Base-by-base conservation (phyloP, 2,888 invertebrate genomes). In the Boloria selene region DNA sequence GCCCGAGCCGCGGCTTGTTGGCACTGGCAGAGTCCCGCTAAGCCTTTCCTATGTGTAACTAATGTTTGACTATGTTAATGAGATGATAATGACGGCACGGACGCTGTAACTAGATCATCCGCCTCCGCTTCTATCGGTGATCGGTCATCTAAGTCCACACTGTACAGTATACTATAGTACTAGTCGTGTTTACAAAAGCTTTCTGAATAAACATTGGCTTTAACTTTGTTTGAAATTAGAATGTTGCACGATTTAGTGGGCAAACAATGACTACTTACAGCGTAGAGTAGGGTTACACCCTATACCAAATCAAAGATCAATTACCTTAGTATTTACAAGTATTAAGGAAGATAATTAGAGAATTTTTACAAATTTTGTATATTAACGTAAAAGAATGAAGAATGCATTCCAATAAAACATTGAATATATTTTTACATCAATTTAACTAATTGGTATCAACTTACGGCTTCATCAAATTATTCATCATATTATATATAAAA, bases 21-120 rank as follows among this genome's bases (percentile, higher is more conserved):
- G 86, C 79, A 81, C 51, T 45, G 45, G 31, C 81, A 85, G 80
- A 86, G 81, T 78, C 82, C 80, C 84, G 81, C 84, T 88, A 84
- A 89, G 86, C 88, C 87, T 83, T 83, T 83, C 82, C 86, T 80
- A 85, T 83, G 84, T 84, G 84, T 86, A 86, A 88, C 86, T 86
- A 87, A 87, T 89, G 88, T 90, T 91, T 88, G 88, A 71, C 61
- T 90, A 92, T 91, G 91, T 74, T 91, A 90, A 92, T 90, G 83
- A 88, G 79, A 90, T 92, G 91, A 81, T 90, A 91, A 92, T 90
- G 81, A 83, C 79, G 80, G 82, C 81, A 81, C 81, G 74, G 16
- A 59, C 65, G 18, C 62, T 50, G 64, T 82, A 88, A 90, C 88
- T 90, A 83, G 88, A 90, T 90, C 90, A 89, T 82, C 82, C 82